Base-by-base conservation (phyloP, 2,888 invertebrate species). In the Amiota minor region DNA sequence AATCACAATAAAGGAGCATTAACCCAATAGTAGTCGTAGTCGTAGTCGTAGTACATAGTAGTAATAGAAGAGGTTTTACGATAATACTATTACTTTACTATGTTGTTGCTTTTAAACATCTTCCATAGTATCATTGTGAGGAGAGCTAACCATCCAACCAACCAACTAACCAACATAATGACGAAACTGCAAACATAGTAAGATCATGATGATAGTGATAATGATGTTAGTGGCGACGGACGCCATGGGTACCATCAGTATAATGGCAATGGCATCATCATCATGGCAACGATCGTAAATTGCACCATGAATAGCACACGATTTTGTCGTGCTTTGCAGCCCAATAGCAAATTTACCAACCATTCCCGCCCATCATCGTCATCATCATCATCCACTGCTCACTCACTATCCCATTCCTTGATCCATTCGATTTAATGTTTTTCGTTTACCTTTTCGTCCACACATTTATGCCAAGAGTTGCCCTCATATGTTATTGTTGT, bases 301-400 rank as follows among this genome's bases (percentile, higher is more conserved):
- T 72, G 65, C 47, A 23, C 72, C 45, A 45, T 47, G 55, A 65
- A 72, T 65, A 68, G 67, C 67, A 68, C 67, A 68, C 67, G 67
- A 68, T 68, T 53, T 68, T 20, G 67, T 68, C 67, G 67, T 68
- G 50, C 14, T 53, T 53, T 53, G 10, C 9, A 46, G 65, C 46
- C 65, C 10, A 49, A 65, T 65, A 65, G 65, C 18, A 35, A 35
- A 35, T 35, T 35, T 35, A 35, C 35, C 53, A 50, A 12, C 53
- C 12, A 50, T 50, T n/a, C 53, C n/a, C 53, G 53, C 53, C 12
- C n/a, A 50, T 50, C 12, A 50, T 35, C 14, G 11, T 50, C 53
- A n/a, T 50, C 50, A 35, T 53, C n/a, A 53, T 53, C 53, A 53
- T 53, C n/a, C 53, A 9, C 53, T 53, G 53, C 53, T 16, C 53